Evolutionary conservation across 2,113 vertebrate genomes (phyloP).

Genomic region (Ammodytes dubius): DNA sequence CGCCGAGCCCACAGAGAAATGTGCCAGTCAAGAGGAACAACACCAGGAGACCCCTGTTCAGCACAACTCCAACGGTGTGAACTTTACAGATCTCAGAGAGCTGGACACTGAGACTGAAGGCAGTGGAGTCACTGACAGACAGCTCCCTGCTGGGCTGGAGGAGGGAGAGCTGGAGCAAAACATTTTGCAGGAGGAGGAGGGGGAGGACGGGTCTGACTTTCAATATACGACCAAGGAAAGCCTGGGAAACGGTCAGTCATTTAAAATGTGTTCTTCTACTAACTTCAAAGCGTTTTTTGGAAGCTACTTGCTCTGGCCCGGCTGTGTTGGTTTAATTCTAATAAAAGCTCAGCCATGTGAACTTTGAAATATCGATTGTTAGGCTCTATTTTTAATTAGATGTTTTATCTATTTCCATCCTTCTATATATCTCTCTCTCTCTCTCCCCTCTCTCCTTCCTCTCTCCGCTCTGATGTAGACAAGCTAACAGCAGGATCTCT

Average conservation of each 20-base stretch:
- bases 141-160: constrained; percentile 55
- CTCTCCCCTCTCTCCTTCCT: not conserved
- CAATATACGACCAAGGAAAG: constrained; percentile 65
- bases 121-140: constrained; percentile 50
- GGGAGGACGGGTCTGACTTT: constrained; percentile 51
- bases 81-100: constrained; percentile 49
- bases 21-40: constrained; percentile 43
- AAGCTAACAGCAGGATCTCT: constrained; percentile 92
- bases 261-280: not conserved
- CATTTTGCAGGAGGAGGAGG: constrained; percentile 58
- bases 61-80: constrained; percentile 78
- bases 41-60: constrained; percentile 48
- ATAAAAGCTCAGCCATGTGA: constrained; percentile 17
- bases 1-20: constrained; percentile 67
- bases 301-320: not conserved
- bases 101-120: constrained; percentile 46
- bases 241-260: constrained; percentile 79
- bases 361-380: constrained; percentile 24
- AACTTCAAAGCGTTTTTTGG: not conserved
- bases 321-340: constrained; percentile 8
- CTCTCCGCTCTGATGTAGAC: constrained; percentile 77
- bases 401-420: not conserved
- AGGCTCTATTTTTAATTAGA: constrained; percentile 3
- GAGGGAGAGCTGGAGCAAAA: constrained; percentile 69
- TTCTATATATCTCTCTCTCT: constrained; percentile 20